phyloP scores from a whole-genome alignment of 2,888 invertebrate species.

The Hecatera dysodea region DNA sequence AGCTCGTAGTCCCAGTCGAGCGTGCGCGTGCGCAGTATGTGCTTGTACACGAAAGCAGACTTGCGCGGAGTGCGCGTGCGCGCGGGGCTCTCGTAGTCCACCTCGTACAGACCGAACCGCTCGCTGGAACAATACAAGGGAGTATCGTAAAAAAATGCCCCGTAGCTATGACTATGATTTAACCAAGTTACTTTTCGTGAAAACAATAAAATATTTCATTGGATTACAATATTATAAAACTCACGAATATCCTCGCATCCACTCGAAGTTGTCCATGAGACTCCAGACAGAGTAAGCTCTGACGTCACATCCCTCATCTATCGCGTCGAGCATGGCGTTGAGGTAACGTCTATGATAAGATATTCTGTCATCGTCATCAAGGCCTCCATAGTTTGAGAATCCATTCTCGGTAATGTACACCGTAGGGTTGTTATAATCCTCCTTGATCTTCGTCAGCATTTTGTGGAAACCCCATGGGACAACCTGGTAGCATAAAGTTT shows the following conservation, averaged over 20 bases:
- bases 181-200: too few species aligned
- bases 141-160: too few species aligned
- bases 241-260: constrained; percentile 88
- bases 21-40: constrained; percentile 68
- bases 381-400: constrained; percentile 68
- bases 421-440: constrained; percentile 87
- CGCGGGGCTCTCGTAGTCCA: constrained; percentile 70
- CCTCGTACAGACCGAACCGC: constrained; percentile 76
- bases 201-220: too few species aligned
- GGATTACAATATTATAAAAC: constrained; percentile 60
- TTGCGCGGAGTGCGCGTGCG: constrained; percentile 75
- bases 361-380: constrained; percentile 83
- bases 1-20: constrained; percentile 71
- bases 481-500: constrained; percentile 51
- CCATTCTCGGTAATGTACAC: constrained; percentile 92
- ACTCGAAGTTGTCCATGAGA: constrained; percentile 92
- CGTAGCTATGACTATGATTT: too few species aligned
- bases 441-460: constrained; percentile 85
- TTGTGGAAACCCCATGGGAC: constrained; percentile 91
- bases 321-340: constrained; percentile 79
- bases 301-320: constrained; percentile 82
- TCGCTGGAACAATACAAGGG: constrained; percentile 56
- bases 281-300: constrained; percentile 90
- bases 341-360: constrained; percentile 80
- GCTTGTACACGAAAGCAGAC: constrained; percentile 75